A percentile compares a stretch with the other conserved stretches of the same genome.
These are phyloP conservation scores for Meriones psammophilus DNA, from an alignment of 2,797 vertebrate genomes.

Conservation along the genomic window DNA sequence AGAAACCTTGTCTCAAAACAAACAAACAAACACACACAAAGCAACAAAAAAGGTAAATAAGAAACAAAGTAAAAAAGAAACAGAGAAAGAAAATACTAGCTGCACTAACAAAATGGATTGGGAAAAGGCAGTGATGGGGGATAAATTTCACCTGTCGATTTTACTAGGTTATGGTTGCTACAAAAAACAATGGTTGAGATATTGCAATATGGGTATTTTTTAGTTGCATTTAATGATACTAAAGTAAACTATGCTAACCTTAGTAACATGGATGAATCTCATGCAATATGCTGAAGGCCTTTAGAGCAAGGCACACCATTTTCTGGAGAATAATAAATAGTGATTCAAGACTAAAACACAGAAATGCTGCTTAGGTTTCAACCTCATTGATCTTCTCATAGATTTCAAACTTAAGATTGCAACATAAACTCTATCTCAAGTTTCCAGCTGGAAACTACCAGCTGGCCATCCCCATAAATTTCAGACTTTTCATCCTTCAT, in stretches of 20 bases:
- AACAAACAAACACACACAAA: no score
- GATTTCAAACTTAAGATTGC: background rate
- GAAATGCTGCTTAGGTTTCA: background rate
- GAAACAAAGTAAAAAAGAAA: no score
- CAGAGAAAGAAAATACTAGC: no score
- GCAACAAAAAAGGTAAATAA: no score
- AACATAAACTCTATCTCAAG: background rate
- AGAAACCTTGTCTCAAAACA: no score
- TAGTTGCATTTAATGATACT: background rate
- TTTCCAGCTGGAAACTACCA: conserved; percentile 17
- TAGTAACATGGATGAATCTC: background rate
- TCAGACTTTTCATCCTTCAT: background rate
- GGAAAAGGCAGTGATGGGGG: background rate
- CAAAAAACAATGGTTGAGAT: background rate
- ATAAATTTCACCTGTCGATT: background rate
- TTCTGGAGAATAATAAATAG: background rate
- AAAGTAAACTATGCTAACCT: background rate
- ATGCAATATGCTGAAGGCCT: background rate
- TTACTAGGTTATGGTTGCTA: background rate
- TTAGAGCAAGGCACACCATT: background rate
- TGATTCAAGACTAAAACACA: background rate
- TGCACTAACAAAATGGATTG: background rate
- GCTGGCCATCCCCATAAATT: background rate
- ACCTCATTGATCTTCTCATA: background rate
- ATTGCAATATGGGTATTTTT: conserved; percentile 3